Evolutionary conservation across 2,888 invertebrate genomes (phyloP), one percentile per base, ranked within the genome.

Genomic region (Eilema depressum): DNA sequence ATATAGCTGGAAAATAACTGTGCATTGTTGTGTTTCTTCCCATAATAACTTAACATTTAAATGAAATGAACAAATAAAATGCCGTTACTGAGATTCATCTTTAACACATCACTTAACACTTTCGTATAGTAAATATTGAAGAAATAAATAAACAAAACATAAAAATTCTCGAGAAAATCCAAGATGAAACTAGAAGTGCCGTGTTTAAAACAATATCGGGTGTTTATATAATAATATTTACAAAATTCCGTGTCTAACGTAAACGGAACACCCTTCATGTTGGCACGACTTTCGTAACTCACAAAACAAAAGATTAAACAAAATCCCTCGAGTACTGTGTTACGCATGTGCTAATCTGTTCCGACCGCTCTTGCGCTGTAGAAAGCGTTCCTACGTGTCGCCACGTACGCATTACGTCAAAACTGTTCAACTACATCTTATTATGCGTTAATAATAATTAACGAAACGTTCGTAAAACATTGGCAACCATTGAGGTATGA

Each of bases 361-460:
- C 75, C 70, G 69, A 75, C 73, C 70, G 74, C 75, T 73, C 62
- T 84, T 77, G 70, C 69, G 74, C 63, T 77, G 74, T 85, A 85
- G 86, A 87, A 86, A 87, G 83, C 76, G 76, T 63, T 74, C 77
- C 76, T 57, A 62, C 76, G 75, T 10, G 23, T n/a, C 28, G 4
- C 23, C 20, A 47, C 76, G 77, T 60, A 30, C 68, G 26, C 57
- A 75, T 76, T 64, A 68, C 73, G 70, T 68, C 70, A 71, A 75
- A 78, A 72, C 62, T 73, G 77, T 72, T 74, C 63, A 79, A 78
- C 71, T 73, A 74, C 70, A 69, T 70, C 61, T 75, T 77, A 84
- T 86, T 88, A 84, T 86, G 84, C 86, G 85, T 69, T 85, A 86
- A 87, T 84, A 75, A 63, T 80, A 83, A 85, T 84, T 81, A 81